Conservation (phyloP, 2,113 vertebrate species). For the Grammomys surdaster region DNA sequence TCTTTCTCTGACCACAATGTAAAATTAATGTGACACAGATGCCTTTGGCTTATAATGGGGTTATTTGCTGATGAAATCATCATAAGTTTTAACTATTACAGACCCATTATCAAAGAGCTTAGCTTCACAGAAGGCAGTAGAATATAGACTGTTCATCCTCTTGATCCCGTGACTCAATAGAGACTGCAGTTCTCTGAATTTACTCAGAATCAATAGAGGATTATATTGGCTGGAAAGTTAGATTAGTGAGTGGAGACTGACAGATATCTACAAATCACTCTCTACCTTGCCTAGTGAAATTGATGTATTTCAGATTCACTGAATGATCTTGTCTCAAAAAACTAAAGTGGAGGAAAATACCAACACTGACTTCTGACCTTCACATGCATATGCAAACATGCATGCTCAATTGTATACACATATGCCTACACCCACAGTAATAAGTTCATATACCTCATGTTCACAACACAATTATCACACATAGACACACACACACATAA, state of each 20-base stretch:
- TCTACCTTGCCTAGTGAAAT: not conserved
- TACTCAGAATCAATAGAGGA: not conserved
- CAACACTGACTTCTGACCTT: not conserved
- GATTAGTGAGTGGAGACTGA: not conserved
- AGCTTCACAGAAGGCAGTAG: not conserved
- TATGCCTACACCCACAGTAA: not conserved
- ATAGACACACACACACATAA: not conserved
- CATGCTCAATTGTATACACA: not conserved
- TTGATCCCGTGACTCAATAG: not conserved
- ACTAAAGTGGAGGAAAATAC: not conserved
- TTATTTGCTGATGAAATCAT: not conserved
- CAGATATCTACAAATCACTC: not conserved
- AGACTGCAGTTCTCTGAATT: not conserved
- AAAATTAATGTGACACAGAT: not conserved
- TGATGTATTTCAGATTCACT: not conserved
- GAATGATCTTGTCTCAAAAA: not conserved
- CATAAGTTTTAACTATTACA: not conserved
- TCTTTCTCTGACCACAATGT: slow-evolving; percentile 35
- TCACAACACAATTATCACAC: not conserved
- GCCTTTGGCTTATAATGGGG: not conserved
- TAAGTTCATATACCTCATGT: not conserved
- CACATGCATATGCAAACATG: not conserved
- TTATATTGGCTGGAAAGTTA: not conserved
- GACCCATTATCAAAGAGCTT: not conserved
- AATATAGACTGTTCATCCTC: not conserved